phyloP scores from a whole-genome alignment of 2,888 invertebrate genomes.

The Stratiomys singularior region DNA sequence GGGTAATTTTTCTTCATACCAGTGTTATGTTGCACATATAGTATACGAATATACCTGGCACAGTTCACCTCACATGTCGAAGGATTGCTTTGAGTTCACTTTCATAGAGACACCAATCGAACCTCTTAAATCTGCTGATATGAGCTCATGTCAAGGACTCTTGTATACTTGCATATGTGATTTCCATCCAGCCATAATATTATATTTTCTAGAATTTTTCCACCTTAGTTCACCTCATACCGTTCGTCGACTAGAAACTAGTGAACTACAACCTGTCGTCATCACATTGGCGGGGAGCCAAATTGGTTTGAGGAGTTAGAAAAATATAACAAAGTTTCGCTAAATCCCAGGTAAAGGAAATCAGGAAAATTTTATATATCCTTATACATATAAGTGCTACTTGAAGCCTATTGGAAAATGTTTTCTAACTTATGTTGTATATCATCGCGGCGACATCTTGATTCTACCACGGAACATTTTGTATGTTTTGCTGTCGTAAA shows the following conservation, averaged over 20 bases:
- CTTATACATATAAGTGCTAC: not conserved
- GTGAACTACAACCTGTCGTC: slow-evolving; percentile 3
- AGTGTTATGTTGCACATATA: too few relatives aligned
- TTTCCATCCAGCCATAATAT: not conserved
- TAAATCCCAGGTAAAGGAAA: not conserved
- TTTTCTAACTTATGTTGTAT: not conserved
- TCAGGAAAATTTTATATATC: not conserved
- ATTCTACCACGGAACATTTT: not conserved
- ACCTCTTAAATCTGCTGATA: slow-evolving; percentile 11
- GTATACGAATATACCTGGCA: too few relatives aligned
- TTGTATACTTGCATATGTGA: slow-evolving; percentile 5
- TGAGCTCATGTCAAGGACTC: slow-evolving; percentile 21
- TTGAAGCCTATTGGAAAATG: slow-evolving; percentile 15
- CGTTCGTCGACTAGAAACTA: not conserved
- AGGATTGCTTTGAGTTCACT: not conserved
- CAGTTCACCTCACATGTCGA: not conserved
- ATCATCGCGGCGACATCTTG: slow-evolving; percentile 4
- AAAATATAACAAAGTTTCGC: slow-evolving; percentile 5
- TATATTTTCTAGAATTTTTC: not conserved
- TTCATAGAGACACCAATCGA: not conserved
- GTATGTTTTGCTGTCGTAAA: not conserved
- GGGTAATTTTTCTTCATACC: too few relatives aligned
- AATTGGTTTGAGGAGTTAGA: not conserved
- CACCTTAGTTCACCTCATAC: not conserved
- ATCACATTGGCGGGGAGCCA: slow-evolving; percentile 5